Evolutionary conservation across 2,888 invertebrate species (phyloP), one percentile per base, ranked within the genome.

Genomic region (Lamproptera curius): DNA sequence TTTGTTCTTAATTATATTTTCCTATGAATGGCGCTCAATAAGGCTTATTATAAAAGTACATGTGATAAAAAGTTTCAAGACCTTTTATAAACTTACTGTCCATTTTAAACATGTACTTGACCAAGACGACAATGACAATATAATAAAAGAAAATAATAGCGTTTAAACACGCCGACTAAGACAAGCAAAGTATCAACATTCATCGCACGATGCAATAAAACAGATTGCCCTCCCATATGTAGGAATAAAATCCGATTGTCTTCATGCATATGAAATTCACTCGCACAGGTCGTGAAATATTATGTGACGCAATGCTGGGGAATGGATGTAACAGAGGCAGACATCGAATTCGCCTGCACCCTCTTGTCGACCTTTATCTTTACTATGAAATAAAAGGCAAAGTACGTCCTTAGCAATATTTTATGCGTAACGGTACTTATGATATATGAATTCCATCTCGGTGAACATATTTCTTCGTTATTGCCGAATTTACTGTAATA

Each of bases 371-470:
- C 70, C 73, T 75, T 83, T 82, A 83, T 85, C 79, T 83, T 76
- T 75, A 76, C 80, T 79, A 71, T 70, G 73, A 67, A 75, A 79
- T 81, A 83, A 80, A 80, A 69, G 73, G 63, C 74, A 75, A 78
- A 78, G 75, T 69, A 72, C 73, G 73, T 69, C 71, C 66, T 57
- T 62, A 66, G 77, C 73, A 76, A 84, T 84, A 84, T 80, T 69
- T 74, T 78, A 76, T 77, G 75, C 72, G 75, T 76, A 76, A 70
- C 78, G 77, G 76, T 81, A 77, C 78, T 80, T 80, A 81, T 84
- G 82, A 86, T 84, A 85, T 84, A 86, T 85, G 83, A 82, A 85
- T 82, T 81, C 79, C 76, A 79, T 84, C 74, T 83, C 70, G 66
- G 73, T 76, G 81, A 80, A 81, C 81, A 79, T 84, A 80, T 82